These are phyloP conservation scores for Isoperla grammatica DNA, from an alignment of 2,888 invertebrate genomes.

Conservation along the genomic window DNA sequence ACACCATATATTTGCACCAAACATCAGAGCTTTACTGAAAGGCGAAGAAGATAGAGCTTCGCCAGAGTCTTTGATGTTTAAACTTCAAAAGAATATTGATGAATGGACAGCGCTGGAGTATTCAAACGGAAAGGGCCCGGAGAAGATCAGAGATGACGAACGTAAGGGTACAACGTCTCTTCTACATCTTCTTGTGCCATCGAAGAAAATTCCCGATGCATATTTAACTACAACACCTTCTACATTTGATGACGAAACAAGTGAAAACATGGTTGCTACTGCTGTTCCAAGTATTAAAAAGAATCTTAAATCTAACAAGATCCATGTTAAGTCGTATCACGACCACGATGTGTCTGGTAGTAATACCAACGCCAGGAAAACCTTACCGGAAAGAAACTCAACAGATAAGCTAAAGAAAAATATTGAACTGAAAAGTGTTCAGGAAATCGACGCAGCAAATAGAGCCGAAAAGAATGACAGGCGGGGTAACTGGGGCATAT, in stretches of 20 bases:
- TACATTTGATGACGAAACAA: constrained; percentile 23
- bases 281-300: constrained; percentile 17
- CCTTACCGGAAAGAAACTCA: neutral
- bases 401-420: neutral
- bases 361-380: neutral
- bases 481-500: constrained; percentile 18
- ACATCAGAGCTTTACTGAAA: constrained; percentile 49
- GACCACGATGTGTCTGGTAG: constrained; percentile 8
- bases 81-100: constrained; percentile 75
- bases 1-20: constrained; percentile 42
- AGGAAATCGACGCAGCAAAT: neutral
- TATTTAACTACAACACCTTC: constrained; percentile 60
- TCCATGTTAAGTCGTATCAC: neutral
- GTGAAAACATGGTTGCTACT: constrained; percentile 15
- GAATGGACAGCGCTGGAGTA: constrained; percentile 78
- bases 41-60: constrained; percentile 39
- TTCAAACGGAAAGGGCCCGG: constrained; percentile 46
- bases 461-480: neutral
- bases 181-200: constrained; percentile 46
- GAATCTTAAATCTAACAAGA: neutral
- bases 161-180: constrained; percentile 12
- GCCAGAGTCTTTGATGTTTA: constrained; percentile 59
- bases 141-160: constrained; percentile 7
- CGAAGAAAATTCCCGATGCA: constrained; percentile 73
- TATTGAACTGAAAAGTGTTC: neutral